Evolutionary conservation across 1,140 invertebrate species (phyloP), one percentile per base, ranked within the genome.

Genomic region (Sycobia sp.): DNA sequence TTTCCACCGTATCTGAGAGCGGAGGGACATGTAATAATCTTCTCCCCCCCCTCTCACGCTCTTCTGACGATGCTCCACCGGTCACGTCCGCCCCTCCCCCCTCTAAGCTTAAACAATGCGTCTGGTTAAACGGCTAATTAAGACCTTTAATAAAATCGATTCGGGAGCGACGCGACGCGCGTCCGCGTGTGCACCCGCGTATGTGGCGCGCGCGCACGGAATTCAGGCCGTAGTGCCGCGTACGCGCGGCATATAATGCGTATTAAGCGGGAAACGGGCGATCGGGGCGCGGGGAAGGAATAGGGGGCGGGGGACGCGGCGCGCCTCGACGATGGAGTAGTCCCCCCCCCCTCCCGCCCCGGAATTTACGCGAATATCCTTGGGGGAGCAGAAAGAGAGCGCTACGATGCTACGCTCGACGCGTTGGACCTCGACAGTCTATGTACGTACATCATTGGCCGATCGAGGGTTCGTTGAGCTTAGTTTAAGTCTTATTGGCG

Each of bases 71-170:
- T 43, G 27, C 55, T n/a, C n/a, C n/a, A n/a, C n/a, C n/a, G n/a
- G 54, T 32, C 29, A 11, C 38, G 4, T 41, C 7, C 38, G 10
- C 38, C 32, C 13, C 32, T 13, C 13, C 13, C 32, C 13, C 13
- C 32, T 34, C 32, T 34, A 13, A 62, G 69, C 69, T 76, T 77
- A 77, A 78, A 76, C 76, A 76, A 74, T 76, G 69, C n/a, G n/a
- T n/a, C 76, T 76, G 67, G 76, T 77, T 78, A 77, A 76, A 69
- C 64, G 70, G 67, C 72, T 78, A 78, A 78, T 78, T 78, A 77
- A 66, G 67, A n/a, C 47, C 71, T 74, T 76, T 73, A 63, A 76
- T 77, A 72, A 75, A 72, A 75, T 77, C 66, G 68, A 67, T 69
- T 75, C 69, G 56, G 59, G 68, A 61, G 67, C 44, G n/a, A n/a